Conservation (phyloP, 2,113 vertebrate genomes). For the Callaeas wilsoni region DNA sequence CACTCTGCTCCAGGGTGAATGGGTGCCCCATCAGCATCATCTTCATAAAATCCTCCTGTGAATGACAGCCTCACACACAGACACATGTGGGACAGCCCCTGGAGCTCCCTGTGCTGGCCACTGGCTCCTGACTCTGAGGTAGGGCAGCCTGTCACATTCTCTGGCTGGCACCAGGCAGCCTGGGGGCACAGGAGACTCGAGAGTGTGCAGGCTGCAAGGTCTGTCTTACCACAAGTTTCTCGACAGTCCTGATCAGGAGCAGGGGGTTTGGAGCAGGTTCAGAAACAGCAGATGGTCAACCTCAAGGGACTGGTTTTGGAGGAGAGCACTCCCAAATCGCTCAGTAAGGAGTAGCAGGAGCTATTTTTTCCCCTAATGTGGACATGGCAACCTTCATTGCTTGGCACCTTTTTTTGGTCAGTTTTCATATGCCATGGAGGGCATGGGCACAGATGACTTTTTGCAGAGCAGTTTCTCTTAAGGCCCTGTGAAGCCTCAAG, state of each 20-base stretch:
- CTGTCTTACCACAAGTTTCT: not conserved
- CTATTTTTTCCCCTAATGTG: not conserved
- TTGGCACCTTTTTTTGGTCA: not conserved
- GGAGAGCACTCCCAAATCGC: not conserved
- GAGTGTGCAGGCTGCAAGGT: not conserved
- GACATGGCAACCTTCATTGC: not conserved
- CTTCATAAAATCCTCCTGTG: not conserved
- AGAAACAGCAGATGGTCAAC: slow-evolving; percentile 13
- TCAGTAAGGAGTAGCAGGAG: not conserved
- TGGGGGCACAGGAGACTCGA: not conserved
- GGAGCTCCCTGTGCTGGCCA: not conserved
- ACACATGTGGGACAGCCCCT: not conserved
- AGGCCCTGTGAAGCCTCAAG: not conserved
- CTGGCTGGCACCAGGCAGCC: not conserved
- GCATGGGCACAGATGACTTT: not conserved
- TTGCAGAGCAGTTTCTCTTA: not conserved
- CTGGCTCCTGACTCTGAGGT: not conserved
- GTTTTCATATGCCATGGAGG: not conserved
- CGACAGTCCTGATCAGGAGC: not conserved
- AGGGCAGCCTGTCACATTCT: not conserved
- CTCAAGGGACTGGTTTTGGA: slow-evolving; percentile 9
- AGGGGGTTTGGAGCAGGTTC: not conserved
- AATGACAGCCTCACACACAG: not conserved
- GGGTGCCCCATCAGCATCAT: not conserved
- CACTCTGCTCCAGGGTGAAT: not conserved